Evolutionary conservation across 2,888 invertebrate genomes (phyloP), one percentile per base, ranked within the genome.

Genomic region (Morpho achilles): DNA sequence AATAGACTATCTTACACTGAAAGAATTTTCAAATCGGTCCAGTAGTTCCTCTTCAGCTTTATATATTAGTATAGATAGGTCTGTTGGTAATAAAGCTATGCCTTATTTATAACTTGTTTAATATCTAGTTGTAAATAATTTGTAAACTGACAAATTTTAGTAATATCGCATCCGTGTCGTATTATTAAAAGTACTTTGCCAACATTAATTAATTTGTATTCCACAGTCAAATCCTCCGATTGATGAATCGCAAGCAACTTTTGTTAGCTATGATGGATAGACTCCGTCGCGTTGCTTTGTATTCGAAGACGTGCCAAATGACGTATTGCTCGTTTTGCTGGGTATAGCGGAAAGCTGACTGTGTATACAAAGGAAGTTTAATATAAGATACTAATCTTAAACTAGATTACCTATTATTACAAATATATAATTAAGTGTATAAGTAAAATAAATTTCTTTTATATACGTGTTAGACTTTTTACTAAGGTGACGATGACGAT

Each of bases 201-300:
- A 54, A 54, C 67, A 70, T 70, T 76, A 76, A 79, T 79, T 75
- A 77, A 77, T 77, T 76, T 70, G 68, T 71, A 74, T 75, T 75
- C 74, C 74, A 76, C 75, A 74, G 73, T 69, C 72, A 69, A 73
- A 73, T 68, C 73, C 68, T 61, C 46, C 73, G 70, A 75, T 79
- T 72, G 73, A 74, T 72, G 68, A 69, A 72, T 74, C 64, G 61
- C 52, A 55, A 45, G 50, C 48, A 61, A 69, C 64, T 68, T 69
- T 67, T 65, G 67, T 64, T 63, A 49, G 64, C 54, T 54, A 55
- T 69, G 66, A 70, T 67, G 63, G 67, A 71, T 69, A 63, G 67
- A 62, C 53, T 49, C 47, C 54, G 45, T 56, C 8, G 41, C 58
- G 61, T 55, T 66, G 59, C 61, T 61, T 58, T 63, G 62, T 62